Conservation (phyloP, 2,888 invertebrate species). For the Melangyna quadrimaculata region DNA sequence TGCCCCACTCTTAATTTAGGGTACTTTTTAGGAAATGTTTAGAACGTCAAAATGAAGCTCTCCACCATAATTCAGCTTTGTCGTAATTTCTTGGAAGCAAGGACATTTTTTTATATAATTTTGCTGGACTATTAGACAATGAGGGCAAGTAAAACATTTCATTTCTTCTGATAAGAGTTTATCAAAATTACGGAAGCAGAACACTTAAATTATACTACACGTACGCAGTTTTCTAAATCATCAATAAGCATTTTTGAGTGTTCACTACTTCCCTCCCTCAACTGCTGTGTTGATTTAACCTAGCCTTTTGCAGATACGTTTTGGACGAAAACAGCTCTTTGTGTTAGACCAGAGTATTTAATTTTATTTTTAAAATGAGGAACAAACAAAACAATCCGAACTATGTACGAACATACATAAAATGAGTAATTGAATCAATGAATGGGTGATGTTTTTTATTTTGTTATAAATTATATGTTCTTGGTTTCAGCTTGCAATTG, state of each 20-base stretch:
- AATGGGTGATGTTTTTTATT: constrained; percentile 37
- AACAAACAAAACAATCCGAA: background rate
- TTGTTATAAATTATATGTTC: background rate
- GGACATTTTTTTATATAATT: too few relatives aligned
- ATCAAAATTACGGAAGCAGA: too few relatives aligned
- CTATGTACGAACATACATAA: too few relatives aligned
- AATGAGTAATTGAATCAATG: constrained; percentile 64
- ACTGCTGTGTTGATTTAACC: background rate
- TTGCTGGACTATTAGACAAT: too few relatives aligned
- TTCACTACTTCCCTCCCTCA: background rate
- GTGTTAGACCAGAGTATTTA: background rate
- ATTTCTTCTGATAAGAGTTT: too few relatives aligned
- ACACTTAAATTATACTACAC: too few relatives aligned
- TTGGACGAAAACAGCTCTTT: background rate
- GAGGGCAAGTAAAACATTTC: too few relatives aligned
- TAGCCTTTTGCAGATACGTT: background rate
- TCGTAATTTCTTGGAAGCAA: too few relatives aligned
- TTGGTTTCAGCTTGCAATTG: constrained; percentile 47
- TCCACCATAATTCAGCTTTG: too few relatives aligned
- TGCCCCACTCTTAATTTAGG: too few relatives aligned
- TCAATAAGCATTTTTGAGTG: background rate
- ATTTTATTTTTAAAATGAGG: background rate
- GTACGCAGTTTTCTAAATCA: background rate
- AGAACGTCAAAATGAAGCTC: too few relatives aligned
- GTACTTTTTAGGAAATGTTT: too few relatives aligned